Base-by-base conservation (phyloP, 2,888 invertebrate genomes). In the Dorcus hopei region DNA sequence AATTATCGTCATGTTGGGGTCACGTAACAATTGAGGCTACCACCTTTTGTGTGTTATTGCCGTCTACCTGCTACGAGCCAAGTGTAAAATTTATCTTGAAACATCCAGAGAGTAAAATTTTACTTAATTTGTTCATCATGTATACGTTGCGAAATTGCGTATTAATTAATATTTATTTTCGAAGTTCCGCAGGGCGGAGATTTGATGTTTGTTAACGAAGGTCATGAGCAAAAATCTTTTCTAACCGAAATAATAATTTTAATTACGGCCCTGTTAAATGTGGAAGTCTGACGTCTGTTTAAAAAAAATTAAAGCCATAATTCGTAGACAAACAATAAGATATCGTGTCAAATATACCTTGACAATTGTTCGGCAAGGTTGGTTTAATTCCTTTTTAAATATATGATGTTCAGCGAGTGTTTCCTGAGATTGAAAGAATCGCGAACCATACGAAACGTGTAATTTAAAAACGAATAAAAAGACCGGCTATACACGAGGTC, bases 1-100 rank as follows among this genome's bases (percentile, higher is more conserved):
- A 61, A 65, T 68, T 68, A 68, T 65, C 64, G 58, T 66, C 52
- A 58, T 59, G 54, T 64, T 58, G 42, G 47, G 59, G 56, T 45
- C 49, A 43, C 41, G 33, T 19, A 49, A 59, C 55, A 59, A 55
- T 51, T 52, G 54, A 42, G 51, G 59, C 40, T 38, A 51, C 52
- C 55, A 55, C 55, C 59, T 55, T 55, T 50, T 54, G 42, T 41
- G 47, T 11, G 43, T 38, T 42, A 48, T 49, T 39, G 43, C 42
- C 56, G 57, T 60, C 60, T 66, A 67, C 67, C 65, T 67, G 67
- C 56, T 38, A 26, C 47, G 49, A 19, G 49, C 43, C 55, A 55
- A 52, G 57, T 57, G 57, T 53, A 57, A 48, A 57, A 55, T 42
- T 49, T 55, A 50, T 50, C 38, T 39, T 48, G 33, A 23, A 47